Evolutionary conservation across 2,113 vertebrate genomes (phyloP).

Genomic region (Tor tambroides): DNA sequence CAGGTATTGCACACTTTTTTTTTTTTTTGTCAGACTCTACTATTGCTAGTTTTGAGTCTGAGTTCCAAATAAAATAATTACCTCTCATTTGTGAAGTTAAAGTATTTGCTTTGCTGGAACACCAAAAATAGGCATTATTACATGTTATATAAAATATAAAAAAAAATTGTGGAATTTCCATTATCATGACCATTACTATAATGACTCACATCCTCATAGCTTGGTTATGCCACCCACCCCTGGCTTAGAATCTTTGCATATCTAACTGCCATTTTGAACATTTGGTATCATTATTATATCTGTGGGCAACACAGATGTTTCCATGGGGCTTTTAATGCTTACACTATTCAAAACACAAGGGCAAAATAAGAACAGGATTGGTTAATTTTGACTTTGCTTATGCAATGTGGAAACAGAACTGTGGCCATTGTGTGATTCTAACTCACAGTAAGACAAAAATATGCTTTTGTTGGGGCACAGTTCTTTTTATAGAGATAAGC

Average conservation of each 20-base stretch:
- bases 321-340: neutral
- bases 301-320: neutral
- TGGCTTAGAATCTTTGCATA: neutral
- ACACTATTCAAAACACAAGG: neutral
- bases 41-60: neutral
- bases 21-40: neutral
- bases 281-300: neutral
- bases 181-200: neutral
- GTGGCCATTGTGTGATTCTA: neutral
- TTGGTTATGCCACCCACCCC: neutral
- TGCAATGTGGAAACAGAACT: neutral
- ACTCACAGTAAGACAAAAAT: neutral
- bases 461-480: neutral
- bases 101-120: neutral
- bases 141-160: neutral
- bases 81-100: neutral
- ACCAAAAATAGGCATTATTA: neutral
- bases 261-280: neutral
- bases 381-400: neutral
- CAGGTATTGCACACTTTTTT: constrained; percentile 42
- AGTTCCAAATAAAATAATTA: neutral
- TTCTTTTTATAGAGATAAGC: neutral
- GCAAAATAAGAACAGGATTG: neutral
- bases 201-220: neutral
- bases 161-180: neutral